Evolutionary conservation across 2,797 vertebrate species (phyloP).

Genomic region (Forpus xanthops): DNA sequence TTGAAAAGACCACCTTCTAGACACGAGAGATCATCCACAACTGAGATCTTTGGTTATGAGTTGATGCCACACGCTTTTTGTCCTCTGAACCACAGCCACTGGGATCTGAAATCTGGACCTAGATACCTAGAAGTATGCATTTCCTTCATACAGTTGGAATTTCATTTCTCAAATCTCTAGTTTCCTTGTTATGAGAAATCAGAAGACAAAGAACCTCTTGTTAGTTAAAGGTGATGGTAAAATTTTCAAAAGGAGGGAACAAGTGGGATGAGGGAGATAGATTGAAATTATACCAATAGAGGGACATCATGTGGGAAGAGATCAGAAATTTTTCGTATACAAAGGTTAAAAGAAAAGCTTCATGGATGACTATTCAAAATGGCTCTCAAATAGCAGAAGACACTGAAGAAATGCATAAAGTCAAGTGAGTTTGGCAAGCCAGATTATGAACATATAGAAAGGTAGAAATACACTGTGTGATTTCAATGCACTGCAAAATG

Average conservation of each 20-base stretch:
- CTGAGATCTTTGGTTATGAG: not conserved
- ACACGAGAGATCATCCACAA: not conserved
- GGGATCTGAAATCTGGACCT: not conserved
- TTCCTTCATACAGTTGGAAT: not conserved
- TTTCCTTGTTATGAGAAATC: not conserved
- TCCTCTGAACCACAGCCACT: not conserved
- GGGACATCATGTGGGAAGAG: not conserved
- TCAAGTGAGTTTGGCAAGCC: not conserved
- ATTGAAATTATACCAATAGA: not conserved
- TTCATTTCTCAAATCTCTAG: not conserved
- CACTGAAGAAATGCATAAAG: not conserved
- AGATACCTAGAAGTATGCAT: not conserved
- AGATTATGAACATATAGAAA: not conserved
- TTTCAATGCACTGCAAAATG: not conserved
- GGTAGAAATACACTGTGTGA: slow-evolving; percentile 2
- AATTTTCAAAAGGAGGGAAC: not conserved
- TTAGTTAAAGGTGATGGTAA: not conserved
- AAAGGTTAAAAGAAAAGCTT: not conserved
- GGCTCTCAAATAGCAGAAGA: not conserved
- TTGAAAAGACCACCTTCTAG: not conserved
- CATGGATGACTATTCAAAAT: not conserved
- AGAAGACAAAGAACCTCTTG: not conserved
- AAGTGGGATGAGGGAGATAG: not conserved
- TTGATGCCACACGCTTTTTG: not conserved
- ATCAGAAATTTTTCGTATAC: not conserved